Evolutionary conservation across 2,888 invertebrate genomes (phyloP), one percentile per base, ranked within the genome.

Genomic region (Lasius fuliginosus): DNA sequence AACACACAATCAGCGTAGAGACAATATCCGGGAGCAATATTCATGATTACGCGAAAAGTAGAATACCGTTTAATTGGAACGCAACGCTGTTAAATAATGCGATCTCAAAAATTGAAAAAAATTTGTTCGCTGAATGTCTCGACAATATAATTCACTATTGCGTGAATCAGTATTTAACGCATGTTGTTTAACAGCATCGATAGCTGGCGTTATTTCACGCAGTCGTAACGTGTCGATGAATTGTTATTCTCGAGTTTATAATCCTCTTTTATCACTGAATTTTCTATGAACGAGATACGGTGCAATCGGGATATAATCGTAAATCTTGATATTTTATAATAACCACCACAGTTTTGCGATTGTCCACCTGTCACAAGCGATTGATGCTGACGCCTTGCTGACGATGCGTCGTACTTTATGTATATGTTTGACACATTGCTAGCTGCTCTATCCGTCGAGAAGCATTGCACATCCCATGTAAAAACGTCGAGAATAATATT

Each of bases 1-100:
- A 88, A 90, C 77, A 65, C 49, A 53, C 86, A 84, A 90, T 89
- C 81, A 86, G 73, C 79, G 76, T 87, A 82, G 84, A 74, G 73
- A 36, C 67, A 86, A 84, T 53, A 53, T 49, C 71, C 56, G 62
- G 67, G n/a, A 77, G 74, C 83, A 76, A 83, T 86, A 82, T 84
- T 84, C 58, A 76, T 69, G 81, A 88, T 88, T 90, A 88, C 67
- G 53, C 76, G 76, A 2, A 36, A 77, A 84, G 68, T 76, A 86
- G 64, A 67, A 27, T n/a, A 42, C n/a, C 77, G 42, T 85, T 85
- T 88, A 88, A 89, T 88, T 75, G 81, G 40, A 73, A 68, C 53
- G 81, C 56, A 53, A 42, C 49, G 11, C 9, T 40, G 73, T 74
- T 83, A 83, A 79, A 65, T 81, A 65, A 60, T 64, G 40, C 27